Percentiles rank a stretch among this genome's conserved stretches.
Conservation (phyloP, 2,797 vertebrate genomes). For the Clarias laeviceps region DNA sequence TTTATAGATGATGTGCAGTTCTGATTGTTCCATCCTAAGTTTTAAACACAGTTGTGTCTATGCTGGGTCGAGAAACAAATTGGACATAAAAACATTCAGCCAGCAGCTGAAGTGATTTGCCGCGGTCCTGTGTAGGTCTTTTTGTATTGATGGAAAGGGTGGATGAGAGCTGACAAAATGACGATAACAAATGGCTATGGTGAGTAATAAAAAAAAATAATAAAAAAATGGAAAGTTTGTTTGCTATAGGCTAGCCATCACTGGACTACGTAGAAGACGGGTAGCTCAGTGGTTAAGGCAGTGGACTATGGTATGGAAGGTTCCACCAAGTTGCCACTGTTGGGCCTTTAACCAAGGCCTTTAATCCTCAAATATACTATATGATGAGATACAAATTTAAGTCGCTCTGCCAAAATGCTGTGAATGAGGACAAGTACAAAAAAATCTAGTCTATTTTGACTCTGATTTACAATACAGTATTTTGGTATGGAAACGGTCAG, state of each 20-base stretch:
- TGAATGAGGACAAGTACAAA: neutral
- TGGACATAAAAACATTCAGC: neutral
- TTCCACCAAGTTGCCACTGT: no score
- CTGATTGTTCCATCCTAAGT: neutral
- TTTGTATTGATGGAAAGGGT: neutral
- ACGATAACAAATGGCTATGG: neutral
- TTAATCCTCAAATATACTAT: no score
- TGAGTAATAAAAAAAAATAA: neutral
- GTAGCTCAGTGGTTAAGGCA: neutral
- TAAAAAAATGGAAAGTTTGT: neutral
- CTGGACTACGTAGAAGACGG: neutral
- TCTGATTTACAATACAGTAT: neutral
- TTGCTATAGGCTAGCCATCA: neutral
- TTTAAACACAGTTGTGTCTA: neutral
- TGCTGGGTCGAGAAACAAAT: neutral
- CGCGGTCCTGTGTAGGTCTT: neutral
- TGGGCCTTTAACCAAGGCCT: no score
- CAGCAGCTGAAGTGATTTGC: constrained; percentile 9
- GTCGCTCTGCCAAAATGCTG: no score
- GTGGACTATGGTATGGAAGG: no score
- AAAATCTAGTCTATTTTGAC: neutral
- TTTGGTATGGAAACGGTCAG: neutral
- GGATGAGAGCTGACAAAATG: neutral
- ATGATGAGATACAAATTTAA: no score
- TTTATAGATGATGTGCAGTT: neutral